A percentile compares a stretch with the other conserved stretches of the same genome.
Conservation (phyloP, 2,797 vertebrate species). For the Gephyroberyx darwinii region DNA sequence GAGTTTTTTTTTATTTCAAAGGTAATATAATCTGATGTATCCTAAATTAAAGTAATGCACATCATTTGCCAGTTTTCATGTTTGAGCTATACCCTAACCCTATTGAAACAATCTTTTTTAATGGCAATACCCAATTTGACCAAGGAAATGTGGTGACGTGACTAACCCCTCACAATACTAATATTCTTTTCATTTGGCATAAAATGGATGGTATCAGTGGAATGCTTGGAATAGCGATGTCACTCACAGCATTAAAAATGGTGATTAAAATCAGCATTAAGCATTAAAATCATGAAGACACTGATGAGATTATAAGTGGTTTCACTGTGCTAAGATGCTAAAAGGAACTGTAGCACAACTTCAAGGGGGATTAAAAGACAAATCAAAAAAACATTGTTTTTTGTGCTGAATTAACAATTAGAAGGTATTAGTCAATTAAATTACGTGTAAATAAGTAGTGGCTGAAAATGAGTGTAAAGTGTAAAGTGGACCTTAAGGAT, state of each 20-base stretch:
- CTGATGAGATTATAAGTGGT: conserved; percentile 7
- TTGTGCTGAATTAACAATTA: neutral
- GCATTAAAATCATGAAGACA: conserved; percentile 7
- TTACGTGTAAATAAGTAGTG: neutral
- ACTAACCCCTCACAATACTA: no score
- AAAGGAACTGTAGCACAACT: neutral
- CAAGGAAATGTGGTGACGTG: no score
- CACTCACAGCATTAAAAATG: conserved; percentile 10
- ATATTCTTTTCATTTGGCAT: neutral
- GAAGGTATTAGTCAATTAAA: conserved; percentile 6
- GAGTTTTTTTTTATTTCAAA: neutral
- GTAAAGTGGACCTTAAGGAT: conserved; percentile 21
- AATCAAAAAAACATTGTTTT: neutral
- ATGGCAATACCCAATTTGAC: no score
- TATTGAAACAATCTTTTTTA: no score
- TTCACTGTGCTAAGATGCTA: conserved; percentile 15
- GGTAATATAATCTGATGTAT: neutral
- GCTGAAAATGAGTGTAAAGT: conserved; percentile 5
- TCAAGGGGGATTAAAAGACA: conserved; percentile 26
- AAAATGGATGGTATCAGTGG: neutral
- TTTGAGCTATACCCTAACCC: no score
- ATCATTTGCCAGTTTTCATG: neutral
- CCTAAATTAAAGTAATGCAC: neutral
- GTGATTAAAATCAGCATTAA: conserved; percentile 17
- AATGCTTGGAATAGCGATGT: neutral